phyloP scores from a whole-genome alignment of 2,113 vertebrate genomes.

The Chionis minor region DNA sequence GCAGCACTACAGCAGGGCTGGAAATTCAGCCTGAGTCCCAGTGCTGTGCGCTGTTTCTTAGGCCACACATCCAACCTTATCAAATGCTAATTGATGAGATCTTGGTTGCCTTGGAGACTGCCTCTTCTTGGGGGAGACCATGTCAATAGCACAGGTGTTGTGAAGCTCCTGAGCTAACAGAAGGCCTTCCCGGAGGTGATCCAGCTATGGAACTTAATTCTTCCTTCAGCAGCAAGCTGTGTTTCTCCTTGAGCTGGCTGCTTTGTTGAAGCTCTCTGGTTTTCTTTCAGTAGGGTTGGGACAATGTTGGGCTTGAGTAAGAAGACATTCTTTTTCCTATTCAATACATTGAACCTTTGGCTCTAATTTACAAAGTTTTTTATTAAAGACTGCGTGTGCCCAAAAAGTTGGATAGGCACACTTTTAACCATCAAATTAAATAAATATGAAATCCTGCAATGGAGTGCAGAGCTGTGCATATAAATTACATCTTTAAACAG shows the following conservation, averaged over 20 bases:
- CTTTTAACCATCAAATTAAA: conserved; percentile 63
- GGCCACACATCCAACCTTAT: background rate
- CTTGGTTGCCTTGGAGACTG: background rate
- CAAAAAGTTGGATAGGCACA: background rate
- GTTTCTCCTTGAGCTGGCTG: background rate
- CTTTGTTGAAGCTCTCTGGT: background rate
- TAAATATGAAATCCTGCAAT: conserved; percentile 62
- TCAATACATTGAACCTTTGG: background rate
- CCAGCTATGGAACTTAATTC: background rate
- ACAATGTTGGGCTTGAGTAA: background rate
- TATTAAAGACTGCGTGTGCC: background rate
- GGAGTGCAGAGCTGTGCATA: conserved; percentile 57
- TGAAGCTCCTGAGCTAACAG: background rate
- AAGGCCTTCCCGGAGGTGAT: background rate
- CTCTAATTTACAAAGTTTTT: background rate
- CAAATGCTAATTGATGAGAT: background rate
- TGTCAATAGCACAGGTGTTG: background rate
- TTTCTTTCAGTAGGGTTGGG: background rate
- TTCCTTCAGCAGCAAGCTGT: background rate
- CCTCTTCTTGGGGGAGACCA: background rate
- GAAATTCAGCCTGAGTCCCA: rapidly evolving
- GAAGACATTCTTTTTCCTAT: background rate
- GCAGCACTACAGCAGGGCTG: rapidly evolving
- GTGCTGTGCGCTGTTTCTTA: background rate
- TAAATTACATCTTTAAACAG: conserved; percentile 68